phyloP scores from a whole-genome alignment of 1,140 invertebrate genomes.

The Drosophila elegans region DNA sequence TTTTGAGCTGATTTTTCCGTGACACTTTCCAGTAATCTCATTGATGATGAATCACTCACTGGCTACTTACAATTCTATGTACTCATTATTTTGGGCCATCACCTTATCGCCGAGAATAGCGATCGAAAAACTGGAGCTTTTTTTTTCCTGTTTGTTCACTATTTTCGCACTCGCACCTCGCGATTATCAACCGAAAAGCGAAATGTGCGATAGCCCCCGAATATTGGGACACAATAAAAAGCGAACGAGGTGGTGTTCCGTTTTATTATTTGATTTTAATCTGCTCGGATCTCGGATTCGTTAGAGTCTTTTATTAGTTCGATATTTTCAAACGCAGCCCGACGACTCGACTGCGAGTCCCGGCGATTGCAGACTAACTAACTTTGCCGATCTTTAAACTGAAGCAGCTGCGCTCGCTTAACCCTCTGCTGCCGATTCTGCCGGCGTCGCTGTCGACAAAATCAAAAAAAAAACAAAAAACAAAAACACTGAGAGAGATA shows the following conservation, averaged over 20 bases:
- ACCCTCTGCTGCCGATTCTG: conserved; percentile 56
- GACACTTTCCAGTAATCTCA: conserved; percentile 6
- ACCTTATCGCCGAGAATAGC: conserved; percentile 40
- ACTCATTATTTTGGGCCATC: conserved; percentile 62
- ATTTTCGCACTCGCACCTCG: conserved; percentile 27
- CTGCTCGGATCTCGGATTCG: conserved; percentile 3
- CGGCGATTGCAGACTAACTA: conserved; percentile 78
- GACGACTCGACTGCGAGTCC: conserved; percentile 66
- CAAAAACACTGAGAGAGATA: conserved; percentile 11
- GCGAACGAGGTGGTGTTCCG: conserved; percentile 10
- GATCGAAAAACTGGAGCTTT: conserved; percentile 35
- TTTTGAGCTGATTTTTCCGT: conserved; percentile 9
- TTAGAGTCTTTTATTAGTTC: conserved; percentile 1
- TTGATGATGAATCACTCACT: conserved; percentile 14
- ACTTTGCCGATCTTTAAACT: conserved; percentile 73
- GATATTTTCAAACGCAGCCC: conserved; percentile 15
- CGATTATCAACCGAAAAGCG: conserved; percentile 35
- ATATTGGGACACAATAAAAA: conserved; percentile 24
- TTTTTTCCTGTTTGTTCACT: conserved; percentile 17
- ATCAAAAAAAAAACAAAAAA: too few relatives aligned
- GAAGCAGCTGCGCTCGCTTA: conserved; percentile 67
- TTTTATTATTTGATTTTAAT: conserved; percentile 42
- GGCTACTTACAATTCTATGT: conserved; percentile 64
- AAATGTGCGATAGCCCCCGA: conserved; percentile 34
- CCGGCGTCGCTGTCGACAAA: conserved; percentile 19